These are phyloP conservation scores for Jaculus jaculus DNA, from an alignment of 2,113 vertebrate species.

Conservation along the genomic window DNA sequence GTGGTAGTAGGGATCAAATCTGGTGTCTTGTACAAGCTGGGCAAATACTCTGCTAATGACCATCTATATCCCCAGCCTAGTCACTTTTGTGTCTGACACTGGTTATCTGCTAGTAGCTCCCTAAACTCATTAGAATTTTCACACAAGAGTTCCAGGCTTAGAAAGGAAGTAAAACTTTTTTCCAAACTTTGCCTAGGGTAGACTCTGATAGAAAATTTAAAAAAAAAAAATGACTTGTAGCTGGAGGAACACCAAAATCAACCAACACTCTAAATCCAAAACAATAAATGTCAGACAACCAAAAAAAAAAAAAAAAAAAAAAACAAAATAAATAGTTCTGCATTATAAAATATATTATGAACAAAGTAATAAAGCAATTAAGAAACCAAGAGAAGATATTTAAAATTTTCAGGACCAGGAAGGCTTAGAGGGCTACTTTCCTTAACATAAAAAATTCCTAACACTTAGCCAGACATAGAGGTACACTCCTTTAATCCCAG, in stretches of 20 bases:
- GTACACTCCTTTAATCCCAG: no score
- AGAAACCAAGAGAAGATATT: constrained; percentile 9
- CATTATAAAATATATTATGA: not conserved
- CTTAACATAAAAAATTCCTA: not conserved
- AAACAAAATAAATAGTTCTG: not conserved
- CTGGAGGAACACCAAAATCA: not conserved
- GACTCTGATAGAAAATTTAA: not conserved
- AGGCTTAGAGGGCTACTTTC: not conserved
- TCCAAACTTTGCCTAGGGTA: not conserved
- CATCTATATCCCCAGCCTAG: not conserved
- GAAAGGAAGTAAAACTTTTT: not conserved
- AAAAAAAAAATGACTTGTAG: constrained; percentile 21
- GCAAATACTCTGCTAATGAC: not conserved
- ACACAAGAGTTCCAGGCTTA: not conserved
- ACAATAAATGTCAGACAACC: constrained; percentile 10
- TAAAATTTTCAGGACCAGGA: not conserved
- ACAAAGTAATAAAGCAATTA: constrained; percentile 12
- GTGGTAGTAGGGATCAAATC: not conserved
- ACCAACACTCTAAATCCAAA: constrained; percentile 44
- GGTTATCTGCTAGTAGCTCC: not conserved
- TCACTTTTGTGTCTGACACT: constrained; percentile 2
- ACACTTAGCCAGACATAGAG: no score
- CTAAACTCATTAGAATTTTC: not conserved
- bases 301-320: not conserved
- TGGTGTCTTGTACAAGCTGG: no score